Conservation (phyloP, 2,888 invertebrate species). For the Drosophila kambysellisi region DNA sequence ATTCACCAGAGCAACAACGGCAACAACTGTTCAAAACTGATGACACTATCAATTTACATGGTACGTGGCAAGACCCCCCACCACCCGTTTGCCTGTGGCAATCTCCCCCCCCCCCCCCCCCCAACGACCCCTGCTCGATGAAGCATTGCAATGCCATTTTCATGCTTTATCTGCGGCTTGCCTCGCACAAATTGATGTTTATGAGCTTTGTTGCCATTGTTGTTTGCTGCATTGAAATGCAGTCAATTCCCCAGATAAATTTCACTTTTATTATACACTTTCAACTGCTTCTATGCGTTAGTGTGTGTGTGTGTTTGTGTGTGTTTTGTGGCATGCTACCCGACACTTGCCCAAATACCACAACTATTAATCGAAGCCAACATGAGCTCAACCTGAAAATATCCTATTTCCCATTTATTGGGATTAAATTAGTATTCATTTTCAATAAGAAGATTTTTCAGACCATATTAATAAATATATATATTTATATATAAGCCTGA, state of each 20-base stretch:
- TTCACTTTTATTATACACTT: constrained; percentile 63
- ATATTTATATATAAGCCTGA: neutral
- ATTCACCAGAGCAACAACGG: constrained; percentile 13
- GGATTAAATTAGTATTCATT: neutral
- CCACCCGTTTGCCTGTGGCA: neutral
- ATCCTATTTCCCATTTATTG: neutral
- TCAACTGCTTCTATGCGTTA: constrained; percentile 15
- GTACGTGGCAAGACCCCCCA: constrained; percentile 2
- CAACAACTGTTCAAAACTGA: constrained; percentile 71
- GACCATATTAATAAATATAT: no score
- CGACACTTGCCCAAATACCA: constrained; percentile 4
- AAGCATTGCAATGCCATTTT: constrained; percentile 69
- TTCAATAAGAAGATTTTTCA: no score
- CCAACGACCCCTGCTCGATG: constrained; percentile 15
- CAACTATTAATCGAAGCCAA: neutral
- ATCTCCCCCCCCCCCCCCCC: neutral
- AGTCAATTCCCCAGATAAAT: constrained; percentile 73
- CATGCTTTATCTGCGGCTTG: constrained; percentile 70
- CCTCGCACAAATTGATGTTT: constrained; percentile 65
- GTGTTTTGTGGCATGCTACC: constrained; percentile 36
- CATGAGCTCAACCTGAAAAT: neutral
- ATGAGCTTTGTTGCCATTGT: constrained; percentile 17
- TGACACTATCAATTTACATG: constrained; percentile 73
- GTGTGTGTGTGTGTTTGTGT: constrained; percentile 25
- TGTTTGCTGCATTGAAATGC: constrained; percentile 55